Base-by-base conservation (phyloP, 2,888 invertebrate species). In the Polydrusus tereticollis region DNA sequence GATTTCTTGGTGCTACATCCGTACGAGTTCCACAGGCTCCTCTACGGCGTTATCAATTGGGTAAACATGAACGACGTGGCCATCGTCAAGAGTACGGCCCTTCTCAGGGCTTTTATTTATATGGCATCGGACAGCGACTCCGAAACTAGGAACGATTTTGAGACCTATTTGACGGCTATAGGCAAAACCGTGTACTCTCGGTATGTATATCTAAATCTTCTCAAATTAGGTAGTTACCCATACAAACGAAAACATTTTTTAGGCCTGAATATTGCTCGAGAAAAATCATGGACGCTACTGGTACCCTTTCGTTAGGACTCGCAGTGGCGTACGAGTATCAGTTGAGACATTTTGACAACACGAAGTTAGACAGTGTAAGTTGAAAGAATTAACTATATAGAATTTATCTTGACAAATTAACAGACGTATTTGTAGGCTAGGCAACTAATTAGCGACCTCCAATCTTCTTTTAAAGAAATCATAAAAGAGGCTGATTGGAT, bases 401-500 rank as follows among this genome's bases (percentile, higher is more conserved):
- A 6, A 10, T 33, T n/a, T n/a, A n/a, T n/a, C n/a, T n/a, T n/a
- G n/a, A n/a, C n/a, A n/a, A 10, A 10, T 6, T 1, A 33, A 10
- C 10, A 33, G 10, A 10, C 10, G 43, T 73, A 18, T 70, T 77
- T 76, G 4, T 55, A 85, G 84, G 83, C 82, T 3, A 55, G 74
- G 3, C 78, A 82, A 63, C 83, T 87, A 86, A 84, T 88, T 2
- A 80, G 82, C 50, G 86, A 88, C 78, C 80, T 89, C 0, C 81
- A 85, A 57, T 78, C 80, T 20, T 84, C 87, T 0, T 89, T 89
- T 77, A 82, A 83, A 67, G 85, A 86, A 26, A 81, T 87, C 0
- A 77, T 89, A 3, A 74, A 82, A 8, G 83, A 85, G 23, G 83
- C 85, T 7, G 82, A 84, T 12, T 89, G 89, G 89, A 87, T 89